phyloP scores from a whole-genome alignment of 2,888 invertebrate species.

The Caenorhabditis sp. region DNA sequence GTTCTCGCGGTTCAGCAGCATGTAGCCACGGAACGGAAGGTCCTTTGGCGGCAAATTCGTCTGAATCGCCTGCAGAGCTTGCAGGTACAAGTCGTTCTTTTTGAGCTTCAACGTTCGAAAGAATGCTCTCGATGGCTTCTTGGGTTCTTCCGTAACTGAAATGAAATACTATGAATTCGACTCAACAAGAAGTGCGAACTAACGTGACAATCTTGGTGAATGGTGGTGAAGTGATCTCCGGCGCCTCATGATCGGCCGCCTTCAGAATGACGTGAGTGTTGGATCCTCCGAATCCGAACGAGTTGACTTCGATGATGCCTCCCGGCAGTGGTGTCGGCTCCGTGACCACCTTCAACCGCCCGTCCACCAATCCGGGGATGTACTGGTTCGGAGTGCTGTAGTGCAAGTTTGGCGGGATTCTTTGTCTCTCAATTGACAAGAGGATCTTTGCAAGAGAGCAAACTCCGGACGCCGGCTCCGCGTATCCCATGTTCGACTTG shows the following conservation, averaged over 20 bases:
- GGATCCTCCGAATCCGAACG: constrained; percentile 97
- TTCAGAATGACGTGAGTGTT: constrained; percentile 90
- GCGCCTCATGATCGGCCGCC: constrained; percentile 63
- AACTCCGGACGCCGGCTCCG: constrained; percentile 86
- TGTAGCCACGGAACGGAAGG: constrained; percentile 86
- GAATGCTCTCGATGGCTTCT: constrained; percentile 74
- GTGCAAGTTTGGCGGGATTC: constrained; percentile 93
- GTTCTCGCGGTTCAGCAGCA: constrained; percentile 84
- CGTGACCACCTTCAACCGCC: constrained; percentile 89
- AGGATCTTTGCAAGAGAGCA: constrained; percentile 82
- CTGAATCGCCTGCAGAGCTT: constrained; percentile 75
- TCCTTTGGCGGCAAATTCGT: constrained; percentile 84
- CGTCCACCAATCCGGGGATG: constrained; percentile 91
- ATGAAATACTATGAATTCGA: too few relatives aligned
- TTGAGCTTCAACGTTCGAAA: constrained; percentile 77
- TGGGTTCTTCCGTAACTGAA: constrained; percentile 86
- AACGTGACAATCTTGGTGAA: constrained; percentile 73
- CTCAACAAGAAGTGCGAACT: constrained; percentile 8
- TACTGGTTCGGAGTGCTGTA: constrained; percentile 90
- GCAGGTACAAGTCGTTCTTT: constrained; percentile 70
- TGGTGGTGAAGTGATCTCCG: too few relatives aligned
- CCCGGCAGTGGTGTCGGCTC: constrained; percentile 89
- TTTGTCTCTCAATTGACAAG: constrained; percentile 91
- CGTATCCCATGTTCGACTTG: constrained; percentile 98
- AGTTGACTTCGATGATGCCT: constrained; percentile 93